These are phyloP conservation scores for Idaea straminata DNA, from an alignment of 2,888 invertebrate genomes.

Conservation along the genomic window DNA sequence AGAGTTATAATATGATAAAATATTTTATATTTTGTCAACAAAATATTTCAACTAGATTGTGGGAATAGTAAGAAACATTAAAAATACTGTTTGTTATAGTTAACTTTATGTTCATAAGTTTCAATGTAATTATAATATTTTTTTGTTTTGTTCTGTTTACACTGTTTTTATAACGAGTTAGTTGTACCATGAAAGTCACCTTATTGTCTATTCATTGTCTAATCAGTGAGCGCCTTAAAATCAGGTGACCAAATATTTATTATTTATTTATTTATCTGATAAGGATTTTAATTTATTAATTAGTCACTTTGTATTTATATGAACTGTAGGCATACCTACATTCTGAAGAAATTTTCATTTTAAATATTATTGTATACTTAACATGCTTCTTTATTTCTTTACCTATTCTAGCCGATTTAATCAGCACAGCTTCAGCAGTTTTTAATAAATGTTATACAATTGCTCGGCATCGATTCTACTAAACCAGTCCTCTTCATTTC, in stretches of 20 bases:
- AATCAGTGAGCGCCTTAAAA: background rate
- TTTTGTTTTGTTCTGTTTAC: too few species aligned
- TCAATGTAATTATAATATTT: too few species aligned
- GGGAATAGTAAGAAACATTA: background rate
- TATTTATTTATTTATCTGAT: slow-evolving; percentile 23
- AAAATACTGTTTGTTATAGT: background rate
- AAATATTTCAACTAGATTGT: background rate
- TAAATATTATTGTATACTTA: too few species aligned
- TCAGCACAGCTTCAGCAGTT: too few species aligned
- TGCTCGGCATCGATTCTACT: too few species aligned
- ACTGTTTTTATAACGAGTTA: background rate
- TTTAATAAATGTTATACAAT: too few species aligned
- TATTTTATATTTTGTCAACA: slow-evolving; percentile 10
- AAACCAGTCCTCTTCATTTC: background rate
- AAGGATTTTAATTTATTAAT: background rate
- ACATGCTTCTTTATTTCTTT: too few species aligned
- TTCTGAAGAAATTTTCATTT: background rate
- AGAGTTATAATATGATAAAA: slow-evolving; percentile 9
- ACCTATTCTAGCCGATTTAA: too few species aligned
- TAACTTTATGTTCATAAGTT: background rate
- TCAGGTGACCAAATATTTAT: slow-evolving; percentile 23
- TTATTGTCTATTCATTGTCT: background rate
- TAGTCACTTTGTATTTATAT: background rate
- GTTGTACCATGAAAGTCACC: background rate
- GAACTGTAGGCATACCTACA: background rate